phyloP scores from a whole-genome alignment of 2,888 invertebrate genomes.

The Xestoiulus laeticollis region DNA sequence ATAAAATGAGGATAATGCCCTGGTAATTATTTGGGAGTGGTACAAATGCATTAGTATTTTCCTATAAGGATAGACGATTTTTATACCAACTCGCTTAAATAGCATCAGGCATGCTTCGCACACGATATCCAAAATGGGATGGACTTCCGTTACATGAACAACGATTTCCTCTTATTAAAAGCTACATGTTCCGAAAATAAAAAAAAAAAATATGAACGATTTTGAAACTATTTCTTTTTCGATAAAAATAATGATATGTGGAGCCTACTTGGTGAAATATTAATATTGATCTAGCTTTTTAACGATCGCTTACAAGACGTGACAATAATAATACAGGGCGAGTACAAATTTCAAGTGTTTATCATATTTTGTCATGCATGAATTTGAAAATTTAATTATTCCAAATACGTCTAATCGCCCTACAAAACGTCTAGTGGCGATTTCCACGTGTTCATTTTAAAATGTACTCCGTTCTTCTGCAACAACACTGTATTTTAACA shows the following conservation, averaged over 20 bases:
- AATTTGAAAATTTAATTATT: too few relatives aligned
- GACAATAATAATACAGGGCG: too few relatives aligned
- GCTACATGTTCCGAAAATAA: background rate
- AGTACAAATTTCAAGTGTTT: too few relatives aligned
- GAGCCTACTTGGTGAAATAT: background rate
- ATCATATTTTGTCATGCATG: too few relatives aligned
- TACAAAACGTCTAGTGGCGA: too few relatives aligned
- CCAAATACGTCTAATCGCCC: too few relatives aligned
- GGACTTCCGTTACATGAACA: background rate
- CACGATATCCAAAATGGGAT: background rate
- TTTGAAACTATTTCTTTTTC: background rate
- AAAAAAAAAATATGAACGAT: background rate
- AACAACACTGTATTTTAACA: too few relatives aligned
- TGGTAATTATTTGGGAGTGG: slow-evolving; percentile 26
- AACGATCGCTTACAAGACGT: background rate
- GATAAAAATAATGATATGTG: background rate
- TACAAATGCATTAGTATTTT: slow-evolving; percentile 12
- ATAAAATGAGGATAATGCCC: slow-evolving; percentile 20
- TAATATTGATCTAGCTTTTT: background rate
- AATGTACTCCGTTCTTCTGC: too few relatives aligned
- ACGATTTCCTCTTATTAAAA: slow-evolving; percentile 19
- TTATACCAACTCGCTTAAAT: background rate
- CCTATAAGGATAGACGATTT: slow-evolving; percentile 12
- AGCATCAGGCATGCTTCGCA: background rate
- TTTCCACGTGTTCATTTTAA: too few relatives aligned